Percentiles rank a stretch among this genome's conserved stretches.
Evolutionary conservation across 2,113 vertebrate genomes (phyloP).

Genomic region (Todiramphus saurophagus): DNA sequence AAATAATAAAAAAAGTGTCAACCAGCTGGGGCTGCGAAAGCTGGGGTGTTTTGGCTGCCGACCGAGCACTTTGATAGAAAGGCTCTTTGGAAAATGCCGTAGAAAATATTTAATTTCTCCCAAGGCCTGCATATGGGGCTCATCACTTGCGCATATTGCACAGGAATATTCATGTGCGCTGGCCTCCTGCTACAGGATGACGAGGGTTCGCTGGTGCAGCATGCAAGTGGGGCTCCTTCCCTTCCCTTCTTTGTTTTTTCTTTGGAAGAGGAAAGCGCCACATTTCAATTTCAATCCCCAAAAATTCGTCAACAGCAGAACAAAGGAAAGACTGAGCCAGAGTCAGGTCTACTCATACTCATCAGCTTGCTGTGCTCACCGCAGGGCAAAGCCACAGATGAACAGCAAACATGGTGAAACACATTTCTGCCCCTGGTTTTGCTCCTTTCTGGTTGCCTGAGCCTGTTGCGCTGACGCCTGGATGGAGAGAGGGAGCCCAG

Average conservation of each 20-base stretch:
- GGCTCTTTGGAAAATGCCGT: slow-evolving; percentile 42
- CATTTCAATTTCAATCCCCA: neutral
- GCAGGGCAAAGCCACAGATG: neutral
- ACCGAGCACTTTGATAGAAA: slow-evolving; percentile 63
- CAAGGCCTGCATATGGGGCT: slow-evolving; percentile 67
- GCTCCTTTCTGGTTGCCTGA: neutral
- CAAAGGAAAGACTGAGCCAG: slow-evolving; percentile 32
- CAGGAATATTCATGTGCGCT: slow-evolving; percentile 60
- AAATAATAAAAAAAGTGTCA: slow-evolving; percentile 47
- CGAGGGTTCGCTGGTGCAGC: neutral
- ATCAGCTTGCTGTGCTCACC: neutral
- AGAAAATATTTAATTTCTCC: slow-evolving; percentile 67
- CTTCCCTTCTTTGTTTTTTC: fast-evolving
- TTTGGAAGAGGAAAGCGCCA: neutral
- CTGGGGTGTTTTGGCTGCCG: slow-evolving; percentile 45
- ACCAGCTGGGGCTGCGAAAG: slow-evolving; percentile 51
- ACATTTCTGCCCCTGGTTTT: neutral
- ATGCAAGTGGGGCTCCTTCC: neutral
- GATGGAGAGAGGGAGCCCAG: fast-evolving
- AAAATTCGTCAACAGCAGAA: slow-evolving; percentile 12
- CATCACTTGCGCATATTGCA: slow-evolving; percentile 54
- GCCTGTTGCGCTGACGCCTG: fast-evolving
- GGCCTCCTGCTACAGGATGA: slow-evolving; percentile 62
- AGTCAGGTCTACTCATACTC: neutral
- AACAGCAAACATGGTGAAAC: neutral